Base-by-base conservation (phyloP, 2,888 invertebrate species). In the Germaria angustata region DNA sequence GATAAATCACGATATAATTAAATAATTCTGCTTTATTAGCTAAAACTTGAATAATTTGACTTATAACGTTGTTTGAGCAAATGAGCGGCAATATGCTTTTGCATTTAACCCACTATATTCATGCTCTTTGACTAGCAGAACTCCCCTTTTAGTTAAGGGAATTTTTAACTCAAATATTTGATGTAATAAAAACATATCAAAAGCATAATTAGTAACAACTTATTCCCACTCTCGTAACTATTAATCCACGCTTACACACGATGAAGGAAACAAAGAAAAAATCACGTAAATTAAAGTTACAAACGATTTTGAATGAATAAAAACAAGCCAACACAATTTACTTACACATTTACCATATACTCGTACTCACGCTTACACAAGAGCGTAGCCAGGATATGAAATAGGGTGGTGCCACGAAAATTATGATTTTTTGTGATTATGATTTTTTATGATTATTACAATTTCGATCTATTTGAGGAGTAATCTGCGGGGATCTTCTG, bases 221-320 rank as follows among this genome's bases (percentile, higher is more conserved):
- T 71, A 78, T 78, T 65, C 65, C 71, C 78, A 63, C 78, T 71
- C 65, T 34, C 49, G 78, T 65, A 63, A 65, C 63, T 78, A 78
- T 44, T 69, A 77, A 77, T 69, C 61, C 53, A 61, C 63, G 63
- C 61, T 78, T 55, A 71, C 46, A 65, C 55, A 71, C 55, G 78
- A 49, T 78, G 46, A 55, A 65, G 78, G 28, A 71, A 71, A 63
- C 55, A 78, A 65, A 78, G 53, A 63, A 69, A 71, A 63, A 55
- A 71, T 71, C 71, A 78, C 78, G 69, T 71, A 78, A 78, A 71
- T 63, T 71, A 78, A 78, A 71, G 76, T 61, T 69, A 77, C 77
- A 69, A 77, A 77, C 61, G 69, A 20, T 51, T 77, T 69, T 69
- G 9, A 44, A 53, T 24, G 44, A 65, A 46, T n/a, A 55, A 36